Conservation (phyloP, 1,140 invertebrate genomes). For the Hermatobates lingyangjiaoensis region DNA sequence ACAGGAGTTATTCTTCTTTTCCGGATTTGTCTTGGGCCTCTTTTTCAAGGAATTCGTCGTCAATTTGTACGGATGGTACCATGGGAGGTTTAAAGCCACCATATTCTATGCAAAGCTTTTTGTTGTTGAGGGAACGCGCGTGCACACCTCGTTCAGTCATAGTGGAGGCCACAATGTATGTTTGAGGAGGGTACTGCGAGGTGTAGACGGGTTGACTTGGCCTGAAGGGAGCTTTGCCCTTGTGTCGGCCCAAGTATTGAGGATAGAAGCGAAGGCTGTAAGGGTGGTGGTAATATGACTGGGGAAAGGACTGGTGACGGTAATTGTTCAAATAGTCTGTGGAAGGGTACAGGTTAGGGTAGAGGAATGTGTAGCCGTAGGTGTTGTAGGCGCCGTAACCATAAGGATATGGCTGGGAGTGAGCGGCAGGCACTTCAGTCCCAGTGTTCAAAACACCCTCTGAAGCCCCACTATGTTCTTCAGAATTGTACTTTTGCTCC, state of each 20-base stretch:
- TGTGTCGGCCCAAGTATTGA: too few relatives aligned
- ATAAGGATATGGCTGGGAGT: constrained; percentile 1
- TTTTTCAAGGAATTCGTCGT: constrained; percentile 28
- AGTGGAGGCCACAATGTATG: constrained; percentile 11
- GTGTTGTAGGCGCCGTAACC: neutral
- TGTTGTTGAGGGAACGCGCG: constrained; percentile 6
- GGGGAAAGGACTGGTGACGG: neutral
- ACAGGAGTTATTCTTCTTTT: constrained; percentile 1
- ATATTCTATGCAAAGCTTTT: constrained; percentile 45
- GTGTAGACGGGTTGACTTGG: constrained; percentile 15
- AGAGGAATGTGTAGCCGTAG: neutral
- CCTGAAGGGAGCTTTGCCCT: constrained; percentile 10
- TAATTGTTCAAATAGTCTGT: neutral
- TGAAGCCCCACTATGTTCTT: too few relatives aligned
- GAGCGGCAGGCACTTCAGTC: too few relatives aligned
- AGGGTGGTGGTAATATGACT: neutral
- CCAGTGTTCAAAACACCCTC: too few relatives aligned
- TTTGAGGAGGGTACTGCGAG: constrained; percentile 15
- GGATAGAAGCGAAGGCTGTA: too few relatives aligned
- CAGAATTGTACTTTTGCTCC: too few relatives aligned
- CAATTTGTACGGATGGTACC: constrained; percentile 58
- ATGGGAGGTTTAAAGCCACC: constrained; percentile 55
- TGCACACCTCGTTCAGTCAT: constrained; percentile 5
- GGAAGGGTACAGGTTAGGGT: neutral
- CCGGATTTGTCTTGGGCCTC: constrained; percentile 7